Evolutionary conservation across 2,797 vertebrate species (phyloP), one percentile per base, ranked within the genome.

Genomic region (Melopsittacus undulatus): DNA sequence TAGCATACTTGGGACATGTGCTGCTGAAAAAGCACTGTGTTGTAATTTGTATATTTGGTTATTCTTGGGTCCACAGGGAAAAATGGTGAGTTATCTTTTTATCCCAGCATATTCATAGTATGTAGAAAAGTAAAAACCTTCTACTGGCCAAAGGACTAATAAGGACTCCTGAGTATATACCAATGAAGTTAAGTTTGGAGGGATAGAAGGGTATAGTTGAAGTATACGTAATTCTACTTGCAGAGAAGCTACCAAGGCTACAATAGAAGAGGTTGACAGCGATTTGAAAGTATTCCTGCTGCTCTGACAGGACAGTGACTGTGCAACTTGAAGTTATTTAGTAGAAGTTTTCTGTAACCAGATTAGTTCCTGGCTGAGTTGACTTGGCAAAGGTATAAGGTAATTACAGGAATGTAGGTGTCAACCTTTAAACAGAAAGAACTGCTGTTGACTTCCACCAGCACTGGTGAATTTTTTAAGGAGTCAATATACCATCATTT

Each of bases 361-460:
- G 26, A 26, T 59, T 34, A 76, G 43, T 42, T 89, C 38, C 27
- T 66, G 24, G 7, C 32, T 72, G 26, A 34, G 24, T 43, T 63
- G 32, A 32, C n/a, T 78, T 57, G 43, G 61, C 30, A 85, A 84
- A 87, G 26, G 27, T 66, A 24, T 4, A 10, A 73, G 46, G 36
- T 54, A 43, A 67, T 85, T 38, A 64, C 6, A 70, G 46, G 19
- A 85, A 61, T 23, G 11, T 30, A 74, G 36, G 23, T 72, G 45
- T 49, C 69, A 83, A 12, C 24, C 36, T 76, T 83, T 83, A 69
- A 79, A 77, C 86, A 11, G 52, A 83, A 87, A n/a, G 22, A 63
- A 34, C 7, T 11, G 26, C 40, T 79, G 2, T n/a, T 88, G 72
- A 64, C 56, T 83, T 89, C 26, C 66, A 81, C 21, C 29, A 68